Conservation (phyloP, 2,797 vertebrate species). For the Platalea minor region DNA sequence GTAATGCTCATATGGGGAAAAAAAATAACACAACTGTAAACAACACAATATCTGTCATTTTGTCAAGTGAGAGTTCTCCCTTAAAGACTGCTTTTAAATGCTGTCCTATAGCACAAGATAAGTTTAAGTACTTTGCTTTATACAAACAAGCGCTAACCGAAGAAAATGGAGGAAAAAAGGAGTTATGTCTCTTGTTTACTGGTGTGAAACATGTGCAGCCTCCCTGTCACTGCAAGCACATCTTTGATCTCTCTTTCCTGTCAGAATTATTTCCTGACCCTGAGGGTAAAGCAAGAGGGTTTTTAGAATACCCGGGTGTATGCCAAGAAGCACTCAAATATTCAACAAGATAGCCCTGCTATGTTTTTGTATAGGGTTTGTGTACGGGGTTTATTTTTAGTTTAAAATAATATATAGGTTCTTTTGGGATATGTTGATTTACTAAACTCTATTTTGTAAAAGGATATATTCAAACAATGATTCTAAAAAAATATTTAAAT, state of each 20-base stretch:
- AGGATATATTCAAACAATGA: not conserved
- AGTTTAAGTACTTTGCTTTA: not conserved
- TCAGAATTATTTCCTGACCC: not conserved
- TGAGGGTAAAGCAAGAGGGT: not conserved
- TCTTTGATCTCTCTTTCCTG: not conserved
- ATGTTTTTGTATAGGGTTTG: fast-evolving
- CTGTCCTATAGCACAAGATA: not conserved
- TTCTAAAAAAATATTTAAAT: not conserved
- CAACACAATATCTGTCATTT: not conserved
- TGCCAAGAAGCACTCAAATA: not conserved
- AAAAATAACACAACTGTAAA: not conserved
- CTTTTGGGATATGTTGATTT: not conserved
- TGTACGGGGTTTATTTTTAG: not conserved
- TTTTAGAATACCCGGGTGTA: not conserved
- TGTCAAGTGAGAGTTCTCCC: not conserved
- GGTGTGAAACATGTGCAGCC: not conserved
- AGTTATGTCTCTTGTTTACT: not conserved
- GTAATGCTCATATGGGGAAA: not conserved
- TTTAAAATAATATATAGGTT: not conserved
- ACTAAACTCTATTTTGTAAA: not conserved
- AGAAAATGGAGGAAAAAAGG: not conserved
- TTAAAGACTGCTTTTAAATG: not conserved
- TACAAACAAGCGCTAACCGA: not conserved
- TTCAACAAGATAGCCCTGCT: not conserved
- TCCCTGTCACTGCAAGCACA: not conserved